Base-by-base conservation (phyloP, 2,797 vertebrate species). In the Phaenicophaeus curvirostris region DNA sequence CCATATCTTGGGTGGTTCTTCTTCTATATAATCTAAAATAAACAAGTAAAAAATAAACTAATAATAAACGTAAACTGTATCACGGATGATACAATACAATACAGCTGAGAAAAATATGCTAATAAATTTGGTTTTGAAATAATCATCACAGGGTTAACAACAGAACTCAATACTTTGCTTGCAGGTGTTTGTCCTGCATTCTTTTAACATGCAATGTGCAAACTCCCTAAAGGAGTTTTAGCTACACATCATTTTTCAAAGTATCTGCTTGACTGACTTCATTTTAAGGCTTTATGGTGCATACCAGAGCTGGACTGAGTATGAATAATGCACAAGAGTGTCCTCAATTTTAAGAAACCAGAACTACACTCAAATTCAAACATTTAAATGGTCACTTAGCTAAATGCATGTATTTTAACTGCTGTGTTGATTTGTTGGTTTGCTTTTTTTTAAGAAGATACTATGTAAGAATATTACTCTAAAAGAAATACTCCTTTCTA, bases 291-390 rank as follows among this genome's bases (percentile, higher is more conserved):
- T 69, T 87, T 46, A 74, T 35, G 33, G 33, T 85, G 69, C 28
- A 41, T 16, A 87, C 15, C 46, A 39, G 46, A 72, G 78, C 63
- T 53, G 58, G 62, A 62, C 46, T 0, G 3, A 65, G 31, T 37
- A 92, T 59, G 76, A 89, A 78, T 86, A 93, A 91, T 50, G 50
- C 30, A 94, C 25, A 48, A 37, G 69, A 90, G 30, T 71, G 20
- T 72, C n/a, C 31, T 88, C 27, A 35, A 62, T 69, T 81, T 81
- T 72, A 85, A 79, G 42, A 18, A 61, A 80, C 55, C 37, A 72
- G 75, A 58, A 77, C 41, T 50, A 67, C 44, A 67, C 23, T 65
- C 20, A 16, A 37, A 75, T 59, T 23, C 59, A 73, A 81, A 76
- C 9, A 10, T 59, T 67, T 53, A 72, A 78, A 58, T 16, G 12